Evolutionary conservation across 1,140 invertebrate genomes (phyloP), one percentile per base, ranked within the genome.

Genomic region (Aphaenogaster ashmeadi): DNA sequence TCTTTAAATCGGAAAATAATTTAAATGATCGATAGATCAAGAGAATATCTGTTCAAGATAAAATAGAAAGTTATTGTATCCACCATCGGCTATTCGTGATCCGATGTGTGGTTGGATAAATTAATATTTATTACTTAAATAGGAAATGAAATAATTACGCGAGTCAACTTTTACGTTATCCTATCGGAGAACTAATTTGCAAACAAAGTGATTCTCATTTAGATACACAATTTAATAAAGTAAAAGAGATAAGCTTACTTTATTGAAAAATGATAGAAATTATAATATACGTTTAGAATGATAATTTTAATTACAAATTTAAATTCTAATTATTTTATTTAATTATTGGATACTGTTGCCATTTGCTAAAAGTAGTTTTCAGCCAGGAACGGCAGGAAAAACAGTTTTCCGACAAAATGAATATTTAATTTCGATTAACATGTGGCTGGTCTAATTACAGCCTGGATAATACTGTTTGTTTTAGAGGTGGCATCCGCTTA

Each of bases 401-500:
- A 62, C 36, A 15, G 4, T 36, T 62, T 62, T 18, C 0, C 9
- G 5, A 47, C n/a, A 2, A 80, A 67, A 67, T 2, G 6, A 69
- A 69, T 38, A 3, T n/a, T 38, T 33, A 60, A 62, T 62, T 50
- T 7, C 6, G 11, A 78, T 54, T 15, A 80, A 54, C 3, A 27
- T 18, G 7, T 13, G 3, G 36, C 6, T 15, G 13, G 2, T 58
- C 11, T 21, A 60, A 74, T 83, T 60, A 47, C 38, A 9, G 27
- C 8, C 54, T 47, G 41, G 11, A 74, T 74, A 60, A 74, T 60
- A 7, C 8, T 84, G 56, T 74, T 62, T 58, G 52, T 83, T 93
- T 62, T 96, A 98, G 98, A 98, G 93, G 97, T 98, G 56, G 98
- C 98, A 13, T 98, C 98, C 4, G 96, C 97, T 64, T 97, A 98